phyloP scores from a whole-genome alignment of 2,888 invertebrate species.

The Pheosia gnoma region DNA sequence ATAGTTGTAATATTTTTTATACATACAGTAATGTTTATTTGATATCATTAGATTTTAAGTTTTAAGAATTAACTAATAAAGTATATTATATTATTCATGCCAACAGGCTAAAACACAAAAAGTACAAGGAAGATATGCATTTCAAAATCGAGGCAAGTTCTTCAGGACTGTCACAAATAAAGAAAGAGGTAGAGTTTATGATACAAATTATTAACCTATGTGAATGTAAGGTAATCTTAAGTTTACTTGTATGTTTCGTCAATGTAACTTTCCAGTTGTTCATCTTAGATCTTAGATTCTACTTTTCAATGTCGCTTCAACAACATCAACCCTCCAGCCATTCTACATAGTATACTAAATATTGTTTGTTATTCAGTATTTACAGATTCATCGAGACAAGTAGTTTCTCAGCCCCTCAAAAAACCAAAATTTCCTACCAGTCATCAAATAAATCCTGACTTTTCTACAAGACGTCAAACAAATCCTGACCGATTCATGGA shows the following conservation, averaged over 20 bases:
- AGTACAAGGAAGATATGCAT: constrained; percentile 42
- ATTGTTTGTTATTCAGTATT: constrained; percentile 57
- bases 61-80: no score
- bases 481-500: constrained; percentile 55
- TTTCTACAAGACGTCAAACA: constrained; percentile 41
- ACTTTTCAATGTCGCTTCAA: no score
- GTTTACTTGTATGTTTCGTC: no score
- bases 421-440: constrained; percentile 33
- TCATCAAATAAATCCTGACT: constrained; percentile 48
- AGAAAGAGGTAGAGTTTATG: constrained; percentile 55
- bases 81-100: constrained; percentile 5
- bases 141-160: constrained; percentile 49
- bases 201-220: neutral
- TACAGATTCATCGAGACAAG: constrained; percentile 72
- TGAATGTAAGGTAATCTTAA: no score
- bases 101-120: constrained; percentile 37
- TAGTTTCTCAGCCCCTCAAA: constrained; percentile 64
- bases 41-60: no score
- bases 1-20: no score
- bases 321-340: no score
- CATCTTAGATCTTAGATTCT: no score
- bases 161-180: constrained; percentile 46
- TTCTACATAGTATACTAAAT: no score
- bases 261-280: no score
- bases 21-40: no score